Conservation (phyloP, 2,797 vertebrate genomes). For the Echeneis naucrates region DNA sequence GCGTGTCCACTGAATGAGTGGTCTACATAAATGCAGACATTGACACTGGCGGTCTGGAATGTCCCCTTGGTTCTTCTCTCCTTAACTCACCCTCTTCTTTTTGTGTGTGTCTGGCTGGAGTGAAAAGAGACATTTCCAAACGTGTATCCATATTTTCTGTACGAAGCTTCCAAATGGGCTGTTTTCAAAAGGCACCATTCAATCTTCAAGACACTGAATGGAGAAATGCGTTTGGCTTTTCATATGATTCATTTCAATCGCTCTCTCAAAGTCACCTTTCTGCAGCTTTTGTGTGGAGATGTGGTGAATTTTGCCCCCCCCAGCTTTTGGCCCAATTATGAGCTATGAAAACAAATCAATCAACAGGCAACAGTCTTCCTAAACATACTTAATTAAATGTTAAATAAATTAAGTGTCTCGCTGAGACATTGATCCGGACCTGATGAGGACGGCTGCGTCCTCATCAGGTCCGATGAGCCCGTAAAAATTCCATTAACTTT, state of each 20-base stretch:
- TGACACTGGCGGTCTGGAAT: slow-evolving; percentile 45
- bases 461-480: slow-evolving; percentile 66
- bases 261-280: slow-evolving; percentile 21
- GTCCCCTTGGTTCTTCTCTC: slow-evolving; percentile 56
- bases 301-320: slow-evolving; percentile 17
- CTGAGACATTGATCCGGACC: slow-evolving; percentile 64
- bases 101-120: background rate
- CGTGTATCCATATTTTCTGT: background rate
- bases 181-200: slow-evolving; percentile 1
- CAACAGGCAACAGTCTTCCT: slow-evolving; percentile 34
- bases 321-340: slow-evolving; percentile 21
- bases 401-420: slow-evolving; percentile 66
- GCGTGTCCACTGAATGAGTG: slow-evolving; percentile 7
- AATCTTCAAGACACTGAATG: slow-evolving; percentile 26
- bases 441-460: slow-evolving; percentile 61
- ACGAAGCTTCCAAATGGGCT: slow-evolving; percentile 5
- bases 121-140: background rate
- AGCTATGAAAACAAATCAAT: slow-evolving; percentile 38
- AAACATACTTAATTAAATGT: slow-evolving; percentile 66
- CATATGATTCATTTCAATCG: background rate
- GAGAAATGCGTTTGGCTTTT: slow-evolving; percentile 14
- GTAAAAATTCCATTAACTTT: slow-evolving; percentile 77
- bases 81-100: background rate
- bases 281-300: slow-evolving; percentile 14
- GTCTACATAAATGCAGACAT: slow-evolving; percentile 42